Evolutionary conservation across 2,888 invertebrate genomes (phyloP).

Genomic region (Trichopria drosophilae): DNA sequence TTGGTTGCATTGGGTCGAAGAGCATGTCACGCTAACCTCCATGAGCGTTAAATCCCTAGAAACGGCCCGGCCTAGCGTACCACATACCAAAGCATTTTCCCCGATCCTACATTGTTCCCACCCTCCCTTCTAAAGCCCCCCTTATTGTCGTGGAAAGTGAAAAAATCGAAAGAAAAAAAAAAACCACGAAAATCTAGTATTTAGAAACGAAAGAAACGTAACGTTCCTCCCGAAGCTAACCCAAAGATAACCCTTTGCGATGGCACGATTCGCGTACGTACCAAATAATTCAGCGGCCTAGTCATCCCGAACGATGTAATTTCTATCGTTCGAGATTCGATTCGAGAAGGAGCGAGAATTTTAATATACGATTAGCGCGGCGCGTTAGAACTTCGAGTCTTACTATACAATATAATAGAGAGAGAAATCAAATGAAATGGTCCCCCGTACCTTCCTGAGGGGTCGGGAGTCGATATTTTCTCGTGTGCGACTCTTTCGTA

Average conservation of each 20-base stretch:
- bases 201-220: too few species aligned
- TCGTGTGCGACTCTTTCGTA: neutral
- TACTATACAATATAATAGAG: slow-evolving; percentile 14
- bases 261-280: slow-evolving; percentile 31
- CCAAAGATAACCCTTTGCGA: slow-evolving; percentile 20
- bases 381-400: too few species aligned
- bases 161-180: slow-evolving; percentile 27
- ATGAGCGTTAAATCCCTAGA: slow-evolving; percentile 35
- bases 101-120: slow-evolving; percentile 30
- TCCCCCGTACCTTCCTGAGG: slow-evolving; percentile 22
- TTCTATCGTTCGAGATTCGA: slow-evolving; percentile 26
- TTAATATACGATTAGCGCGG: slow-evolving; percentile 18
- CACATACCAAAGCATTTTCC: slow-evolving; percentile 57
- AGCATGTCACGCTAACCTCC: slow-evolving; percentile 52
- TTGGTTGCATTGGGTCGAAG: too few species aligned
- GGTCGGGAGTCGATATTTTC: neutral
- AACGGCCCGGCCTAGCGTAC: slow-evolving; percentile 58
- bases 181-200: slow-evolving; percentile 41
- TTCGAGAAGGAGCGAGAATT: slow-evolving; percentile 23
- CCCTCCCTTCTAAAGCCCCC: slow-evolving; percentile 26
- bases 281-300: slow-evolving; percentile 47
- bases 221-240: too few species aligned
- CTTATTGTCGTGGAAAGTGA: slow-evolving; percentile 21
- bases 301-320: slow-evolving; percentile 35
- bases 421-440: slow-evolving; percentile 24